These are phyloP conservation scores for Tipula confusa DNA, from an alignment of 2,888 invertebrate species.

Conservation along the genomic window DNA sequence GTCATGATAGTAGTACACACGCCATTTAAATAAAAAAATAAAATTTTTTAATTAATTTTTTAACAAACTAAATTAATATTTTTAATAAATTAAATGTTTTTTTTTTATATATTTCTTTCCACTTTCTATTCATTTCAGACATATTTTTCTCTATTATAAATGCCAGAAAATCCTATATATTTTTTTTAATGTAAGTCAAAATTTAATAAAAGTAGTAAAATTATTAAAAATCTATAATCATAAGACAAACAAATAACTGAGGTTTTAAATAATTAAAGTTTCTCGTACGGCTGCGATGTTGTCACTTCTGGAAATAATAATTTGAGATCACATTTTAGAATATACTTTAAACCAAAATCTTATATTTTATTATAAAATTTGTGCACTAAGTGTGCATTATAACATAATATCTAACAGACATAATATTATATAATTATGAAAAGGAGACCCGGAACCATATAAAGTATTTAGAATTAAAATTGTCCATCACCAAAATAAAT, in stretches of 20 bases:
- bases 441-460: neutral
- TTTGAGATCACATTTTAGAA: constrained; percentile 32
- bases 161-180: constrained; percentile 29
- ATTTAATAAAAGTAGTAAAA: constrained; percentile 37
- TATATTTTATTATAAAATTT: neutral
- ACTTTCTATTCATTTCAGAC: neutral
- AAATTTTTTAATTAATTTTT: constrained; percentile 49
- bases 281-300: constrained; percentile 87
- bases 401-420: neutral
- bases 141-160: neutral
- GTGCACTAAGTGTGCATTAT: neutral
- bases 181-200: constrained; percentile 34
- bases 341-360: neutral
- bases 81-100: neutral
- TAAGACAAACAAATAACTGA: neutral
- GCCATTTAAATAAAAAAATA: constrained; percentile 43
- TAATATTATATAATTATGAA: neutral
- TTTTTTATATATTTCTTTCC: constrained; percentile 16
- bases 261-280: constrained; percentile 62
- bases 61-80: constrained; percentile 52
- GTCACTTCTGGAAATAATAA: constrained; percentile 76
- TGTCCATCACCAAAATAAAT: constrained; percentile 1
- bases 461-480: neutral
- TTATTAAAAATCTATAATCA: neutral
- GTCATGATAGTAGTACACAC: constrained; percentile 40